Conservation (phyloP, 2,797 vertebrate genomes). For the Enteromius unitaeniatus region DNA sequence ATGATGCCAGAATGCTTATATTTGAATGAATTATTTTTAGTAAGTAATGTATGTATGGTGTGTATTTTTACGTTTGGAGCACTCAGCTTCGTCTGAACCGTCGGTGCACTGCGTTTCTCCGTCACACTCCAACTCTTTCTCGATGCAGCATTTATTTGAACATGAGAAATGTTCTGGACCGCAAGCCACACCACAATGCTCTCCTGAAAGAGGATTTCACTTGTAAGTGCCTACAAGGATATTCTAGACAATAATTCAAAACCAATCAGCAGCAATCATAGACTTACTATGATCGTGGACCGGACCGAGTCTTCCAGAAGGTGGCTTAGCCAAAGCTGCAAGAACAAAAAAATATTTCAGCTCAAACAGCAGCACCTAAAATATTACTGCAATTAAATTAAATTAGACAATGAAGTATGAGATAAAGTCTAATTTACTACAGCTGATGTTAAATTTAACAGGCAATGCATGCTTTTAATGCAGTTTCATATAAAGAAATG, state of each 20-base stretch:
- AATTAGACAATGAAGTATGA: background rate
- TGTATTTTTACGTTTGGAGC: conserved; percentile 71
- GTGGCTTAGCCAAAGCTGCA: conserved; percentile 65
- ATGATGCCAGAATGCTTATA: too few species aligned
- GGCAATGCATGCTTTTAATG: background rate
- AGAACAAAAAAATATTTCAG: conserved; percentile 28
- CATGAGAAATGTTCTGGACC: conserved; percentile 82
- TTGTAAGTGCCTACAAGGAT: background rate
- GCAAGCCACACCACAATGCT: conserved; percentile 79
- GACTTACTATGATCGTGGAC: background rate
- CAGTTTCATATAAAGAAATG: background rate
- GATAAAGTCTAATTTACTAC: background rate
- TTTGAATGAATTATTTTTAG: too few species aligned
- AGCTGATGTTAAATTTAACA: background rate
- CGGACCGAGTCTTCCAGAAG: conserved; percentile 54
- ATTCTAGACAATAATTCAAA: background rate
- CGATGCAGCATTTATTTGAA: conserved; percentile 87
- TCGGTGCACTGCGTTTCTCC: conserved; percentile 82
- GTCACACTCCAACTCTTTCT: conserved; percentile 87
- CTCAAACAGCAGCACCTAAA: background rate
- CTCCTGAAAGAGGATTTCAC: conserved; percentile 37
- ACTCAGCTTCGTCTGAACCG: conserved; percentile 85
- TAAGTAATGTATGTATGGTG: too few species aligned
- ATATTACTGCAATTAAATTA: background rate
- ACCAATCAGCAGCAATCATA: background rate